Conservation (phyloP, 1,140 invertebrate species). For the Bombus difficillimus region DNA sequence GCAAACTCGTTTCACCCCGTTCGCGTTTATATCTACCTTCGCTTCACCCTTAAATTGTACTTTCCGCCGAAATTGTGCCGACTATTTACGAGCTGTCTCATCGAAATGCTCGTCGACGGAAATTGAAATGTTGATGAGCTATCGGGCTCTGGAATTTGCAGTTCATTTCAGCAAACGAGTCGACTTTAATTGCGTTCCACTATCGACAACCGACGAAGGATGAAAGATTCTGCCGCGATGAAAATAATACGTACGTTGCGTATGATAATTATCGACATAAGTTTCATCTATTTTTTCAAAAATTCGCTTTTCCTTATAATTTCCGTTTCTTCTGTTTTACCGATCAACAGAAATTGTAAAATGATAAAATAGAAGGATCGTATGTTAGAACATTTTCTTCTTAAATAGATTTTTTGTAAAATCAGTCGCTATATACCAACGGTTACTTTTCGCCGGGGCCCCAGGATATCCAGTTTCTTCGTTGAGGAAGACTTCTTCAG, state of each 20-base stretch:
- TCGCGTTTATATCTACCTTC: neutral
- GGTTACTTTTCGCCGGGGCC: constrained; percentile 25
- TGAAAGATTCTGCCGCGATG: neutral
- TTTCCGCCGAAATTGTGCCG: neutral
- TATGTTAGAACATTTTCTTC: neutral
- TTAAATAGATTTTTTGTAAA: no score
- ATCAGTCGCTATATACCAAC: neutral
- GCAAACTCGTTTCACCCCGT: neutral
- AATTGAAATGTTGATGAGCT: constrained; percentile 32
- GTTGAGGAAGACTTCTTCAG: constrained; percentile 30
- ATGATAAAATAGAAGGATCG: neutral
- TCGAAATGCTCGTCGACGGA: constrained; percentile 4
- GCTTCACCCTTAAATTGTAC: neutral
- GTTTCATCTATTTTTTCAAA: no score
- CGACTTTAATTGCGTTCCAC: constrained; percentile 6
- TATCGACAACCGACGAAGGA: constrained; percentile 19
- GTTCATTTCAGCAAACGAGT: neutral
- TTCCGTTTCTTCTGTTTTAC: neutral
- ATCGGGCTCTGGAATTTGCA: neutral
- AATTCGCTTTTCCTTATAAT: neutral
- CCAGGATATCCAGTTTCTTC: constrained; percentile 34
- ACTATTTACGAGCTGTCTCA: constrained; percentile 38
- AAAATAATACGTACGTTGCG: neutral
- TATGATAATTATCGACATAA: neutral
- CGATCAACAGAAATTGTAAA: neutral